Conservation (phyloP, 2,888 invertebrate genomes). For the Diabrotica balteata region DNA sequence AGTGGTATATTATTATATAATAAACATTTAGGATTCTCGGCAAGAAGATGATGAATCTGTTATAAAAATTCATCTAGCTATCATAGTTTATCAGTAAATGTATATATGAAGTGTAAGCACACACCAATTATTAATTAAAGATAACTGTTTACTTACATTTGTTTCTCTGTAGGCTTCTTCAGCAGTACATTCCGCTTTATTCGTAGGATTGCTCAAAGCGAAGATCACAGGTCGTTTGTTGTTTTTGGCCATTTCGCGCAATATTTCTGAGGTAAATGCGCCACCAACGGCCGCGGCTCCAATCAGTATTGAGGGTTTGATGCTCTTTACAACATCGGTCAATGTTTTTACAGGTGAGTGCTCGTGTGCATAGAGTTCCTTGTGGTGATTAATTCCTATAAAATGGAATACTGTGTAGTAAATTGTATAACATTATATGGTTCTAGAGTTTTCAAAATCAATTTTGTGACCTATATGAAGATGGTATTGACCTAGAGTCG, state of each 20-base stretch:
- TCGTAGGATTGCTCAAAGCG: constrained; percentile 97
- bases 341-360: constrained; percentile 79
- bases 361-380: constrained; percentile 81
- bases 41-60: no score
- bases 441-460: no score
- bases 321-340: constrained; percentile 77
- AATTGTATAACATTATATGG: no score
- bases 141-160: constrained; percentile 65
- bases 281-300: constrained; percentile 94
- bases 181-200: constrained; percentile 99
- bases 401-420: background rate
- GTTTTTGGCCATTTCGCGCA: constrained; percentile 83
- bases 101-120: no score
- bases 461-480: no score
- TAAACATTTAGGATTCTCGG: no score
- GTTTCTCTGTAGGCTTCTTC: constrained; percentile 91
- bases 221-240: constrained; percentile 93
- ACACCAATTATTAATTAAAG: background rate
- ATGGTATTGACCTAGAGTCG: no score
- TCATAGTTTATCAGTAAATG: no score
- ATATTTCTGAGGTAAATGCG: constrained; percentile 89
- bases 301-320: constrained; percentile 91
- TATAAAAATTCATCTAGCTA: no score
- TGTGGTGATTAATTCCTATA: constrained; percentile 74
- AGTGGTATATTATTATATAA: no score